A percentile compares a stretch with the other conserved stretches of the same genome.
These are phyloP conservation scores for Poecilia wingei DNA, from an alignment of 2,797 vertebrate genomes.

Conservation along the genomic window DNA sequence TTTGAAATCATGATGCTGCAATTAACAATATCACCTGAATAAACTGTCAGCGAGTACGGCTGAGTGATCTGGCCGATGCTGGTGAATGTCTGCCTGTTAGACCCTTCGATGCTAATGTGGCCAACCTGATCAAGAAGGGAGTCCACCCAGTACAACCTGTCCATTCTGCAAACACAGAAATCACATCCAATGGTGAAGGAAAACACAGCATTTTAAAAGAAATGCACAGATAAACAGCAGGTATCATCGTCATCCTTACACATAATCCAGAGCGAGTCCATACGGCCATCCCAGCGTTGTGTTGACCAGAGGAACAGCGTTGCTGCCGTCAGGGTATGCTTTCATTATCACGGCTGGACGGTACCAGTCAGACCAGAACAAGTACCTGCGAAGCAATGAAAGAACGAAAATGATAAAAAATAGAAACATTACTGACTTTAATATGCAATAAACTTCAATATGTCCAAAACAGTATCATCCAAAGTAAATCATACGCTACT, in stretches of 20 bases:
- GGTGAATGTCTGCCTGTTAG: constrained; percentile 69
- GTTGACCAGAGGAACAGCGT: constrained; percentile 77
- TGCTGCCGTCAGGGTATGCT: constrained; percentile 76
- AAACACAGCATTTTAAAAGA: neutral
- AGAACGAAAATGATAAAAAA: neutral
- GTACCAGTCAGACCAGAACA: constrained; percentile 83
- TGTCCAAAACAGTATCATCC: neutral
- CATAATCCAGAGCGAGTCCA: constrained; percentile 77
- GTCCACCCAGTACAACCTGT: constrained; percentile 82
- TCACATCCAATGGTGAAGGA: neutral
- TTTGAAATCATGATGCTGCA: neutral
- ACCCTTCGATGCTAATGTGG: constrained; percentile 67
- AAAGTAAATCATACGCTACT: neutral
- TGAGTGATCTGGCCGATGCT: constrained; percentile 78
- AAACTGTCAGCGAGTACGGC: constrained; percentile 77
- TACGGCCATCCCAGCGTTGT: constrained; percentile 78
- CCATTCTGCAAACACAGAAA: constrained; percentile 49
- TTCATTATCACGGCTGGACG: constrained; percentile 80
- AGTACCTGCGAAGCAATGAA: constrained; percentile 59
- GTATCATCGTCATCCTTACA: constrained; percentile 57
- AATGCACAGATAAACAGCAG: neutral
- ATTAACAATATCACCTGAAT: constrained; percentile 59
- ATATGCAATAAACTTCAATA: neutral
- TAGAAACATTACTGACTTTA: neutral
- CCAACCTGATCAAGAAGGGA: constrained; percentile 73